Percentiles rank a stretch among this genome's conserved stretches.
Conservation (phyloP, 2,888 invertebrate species). For the Physocephala rufipes region DNA sequence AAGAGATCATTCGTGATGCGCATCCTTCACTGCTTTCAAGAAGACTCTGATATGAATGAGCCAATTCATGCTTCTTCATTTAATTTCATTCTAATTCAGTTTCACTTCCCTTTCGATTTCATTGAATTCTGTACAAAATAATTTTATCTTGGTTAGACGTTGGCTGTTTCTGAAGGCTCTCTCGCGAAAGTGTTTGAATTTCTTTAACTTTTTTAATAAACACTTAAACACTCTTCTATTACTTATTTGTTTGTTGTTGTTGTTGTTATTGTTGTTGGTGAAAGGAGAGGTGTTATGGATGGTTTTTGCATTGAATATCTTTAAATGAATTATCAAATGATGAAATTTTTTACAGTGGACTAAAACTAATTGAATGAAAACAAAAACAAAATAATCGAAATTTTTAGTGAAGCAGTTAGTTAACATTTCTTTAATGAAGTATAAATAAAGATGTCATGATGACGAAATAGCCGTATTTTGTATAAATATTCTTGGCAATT, state of each 20-base stretch:
- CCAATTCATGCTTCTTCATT: constrained; percentile 26
- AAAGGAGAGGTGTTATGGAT: neutral
- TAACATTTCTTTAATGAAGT: too few relatives aligned
- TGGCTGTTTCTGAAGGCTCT: constrained; percentile 24
- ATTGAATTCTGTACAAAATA: constrained; percentile 27
- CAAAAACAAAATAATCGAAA: too few relatives aligned
- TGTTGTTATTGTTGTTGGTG: constrained; percentile 7
- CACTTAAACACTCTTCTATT: neutral
- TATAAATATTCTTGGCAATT: too few relatives aligned
- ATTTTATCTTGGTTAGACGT: constrained; percentile 8
- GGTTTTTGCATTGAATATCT: neutral
- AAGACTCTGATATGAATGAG: constrained; percentile 33
- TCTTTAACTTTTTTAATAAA: neutral
- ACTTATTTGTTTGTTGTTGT: neutral
- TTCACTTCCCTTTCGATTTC: constrained; percentile 29
- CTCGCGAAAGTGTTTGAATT: constrained; percentile 1
- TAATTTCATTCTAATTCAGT: constrained; percentile 25
- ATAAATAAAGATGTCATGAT: too few relatives aligned
- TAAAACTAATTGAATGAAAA: neutral
- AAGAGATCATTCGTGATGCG: constrained; percentile 42
- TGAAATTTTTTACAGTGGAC: neutral
- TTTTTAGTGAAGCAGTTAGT: too few relatives aligned
- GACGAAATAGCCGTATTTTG: too few relatives aligned
- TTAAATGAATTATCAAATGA: constrained; percentile 5
- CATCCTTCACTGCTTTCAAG: constrained; percentile 30